Conservation (phyloP, 2,113 vertebrate genomes). For the Hemiscyllium ocellatum region DNA sequence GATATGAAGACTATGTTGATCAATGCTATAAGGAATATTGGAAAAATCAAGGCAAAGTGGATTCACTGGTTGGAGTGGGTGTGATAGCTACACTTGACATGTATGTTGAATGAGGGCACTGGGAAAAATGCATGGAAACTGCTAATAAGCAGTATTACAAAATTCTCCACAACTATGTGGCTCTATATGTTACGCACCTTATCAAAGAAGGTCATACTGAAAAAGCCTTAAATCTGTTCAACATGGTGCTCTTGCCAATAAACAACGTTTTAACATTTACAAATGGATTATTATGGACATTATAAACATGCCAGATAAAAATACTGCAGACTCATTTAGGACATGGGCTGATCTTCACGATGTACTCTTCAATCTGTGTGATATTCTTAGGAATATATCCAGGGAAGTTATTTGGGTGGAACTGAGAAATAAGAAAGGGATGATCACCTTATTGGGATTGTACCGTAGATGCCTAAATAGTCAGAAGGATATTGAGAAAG, state of each 20-base stretch:
- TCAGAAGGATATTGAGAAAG: too few relatives aligned
- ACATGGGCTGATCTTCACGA: conserved; percentile 81
- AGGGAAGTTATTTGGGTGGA: too few relatives aligned
- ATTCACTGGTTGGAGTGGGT: conserved; percentile 86
- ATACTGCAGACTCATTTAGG: conserved; percentile 67
- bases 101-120: conserved; percentile 84
- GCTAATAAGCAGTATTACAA: conserved; percentile 90
- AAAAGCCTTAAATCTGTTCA: conserved; percentile 73
- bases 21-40: conserved; percentile 87
- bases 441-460: too few relatives aligned
- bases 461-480: too few relatives aligned
- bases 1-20: conserved; percentile 89
- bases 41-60: conserved; percentile 88
- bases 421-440: too few relatives aligned
- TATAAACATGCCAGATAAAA: conserved; percentile 62
- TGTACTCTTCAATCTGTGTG: conserved; percentile 66
- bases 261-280: conserved; percentile 97
- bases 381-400: too few relatives aligned
- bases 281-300: conserved; percentile 86
- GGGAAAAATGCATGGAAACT: conserved; percentile 90
- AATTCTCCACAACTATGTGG: conserved; percentile 87
- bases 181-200: conserved; percentile 81
- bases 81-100: conserved; percentile 88
- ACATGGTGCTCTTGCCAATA: conserved; percentile 77
- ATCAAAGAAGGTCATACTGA: conserved; percentile 69